Evolutionary conservation across 2,113 vertebrate genomes (phyloP).

Genomic region (Colius striatus): DNA sequence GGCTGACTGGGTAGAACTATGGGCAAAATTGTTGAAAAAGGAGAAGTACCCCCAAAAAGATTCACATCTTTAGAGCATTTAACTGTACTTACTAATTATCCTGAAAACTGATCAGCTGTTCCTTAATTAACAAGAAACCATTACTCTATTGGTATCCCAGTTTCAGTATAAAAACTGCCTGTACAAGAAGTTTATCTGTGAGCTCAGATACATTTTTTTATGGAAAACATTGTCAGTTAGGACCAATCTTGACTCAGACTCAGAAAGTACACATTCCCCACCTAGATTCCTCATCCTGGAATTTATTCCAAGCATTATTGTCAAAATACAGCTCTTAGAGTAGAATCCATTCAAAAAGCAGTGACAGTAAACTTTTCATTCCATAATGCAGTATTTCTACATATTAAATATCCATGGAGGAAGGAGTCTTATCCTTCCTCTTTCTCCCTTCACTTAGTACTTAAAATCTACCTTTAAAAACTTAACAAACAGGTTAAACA

Average conservation of each 20-base stretch:
- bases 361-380: neutral
- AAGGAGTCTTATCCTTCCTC: neutral
- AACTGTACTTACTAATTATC: neutral
- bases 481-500: neutral
- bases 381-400: neutral
- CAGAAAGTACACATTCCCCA: neutral
- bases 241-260: neutral
- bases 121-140: neutral
- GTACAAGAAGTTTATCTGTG: neutral
- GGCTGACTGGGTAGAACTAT: neutral
- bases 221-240: neutral
- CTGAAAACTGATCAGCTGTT: neutral
- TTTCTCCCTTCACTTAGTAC: neutral
- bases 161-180: neutral
- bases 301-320: neutral
- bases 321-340: neutral
- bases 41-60: neutral
- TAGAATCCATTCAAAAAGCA: neutral
- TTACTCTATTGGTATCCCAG: neutral
- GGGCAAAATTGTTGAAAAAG: neutral
- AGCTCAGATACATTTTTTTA: neutral
- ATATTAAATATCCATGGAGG: neutral
- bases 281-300: fast-evolving
- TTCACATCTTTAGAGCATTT: neutral
- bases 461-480: neutral